Conservation (phyloP, 2,113 vertebrate species). For the Forbesichthys agassizii region DNA sequence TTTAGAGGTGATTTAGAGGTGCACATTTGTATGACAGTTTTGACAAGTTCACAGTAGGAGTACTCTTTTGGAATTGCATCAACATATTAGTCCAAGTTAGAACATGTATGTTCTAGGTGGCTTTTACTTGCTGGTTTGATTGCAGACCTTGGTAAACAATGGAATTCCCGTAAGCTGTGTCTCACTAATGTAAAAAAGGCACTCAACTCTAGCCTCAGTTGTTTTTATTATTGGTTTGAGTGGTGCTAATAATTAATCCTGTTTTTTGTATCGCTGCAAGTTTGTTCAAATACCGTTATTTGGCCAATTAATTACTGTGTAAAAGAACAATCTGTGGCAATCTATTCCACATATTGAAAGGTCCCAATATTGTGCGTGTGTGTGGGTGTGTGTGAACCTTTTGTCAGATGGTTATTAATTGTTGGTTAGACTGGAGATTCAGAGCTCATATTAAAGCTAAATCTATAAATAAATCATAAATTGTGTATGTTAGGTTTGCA, state of each 20-base stretch:
- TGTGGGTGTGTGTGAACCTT: conserved; percentile 32
- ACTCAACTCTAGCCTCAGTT: conserved; percentile 23
- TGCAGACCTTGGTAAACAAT: too few relatives aligned
- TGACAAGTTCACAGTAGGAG: too few relatives aligned
- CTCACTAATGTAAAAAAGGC: neutral
- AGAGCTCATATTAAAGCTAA: neutral
- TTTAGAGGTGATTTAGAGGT: too few relatives aligned
- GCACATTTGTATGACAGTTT: too few relatives aligned
- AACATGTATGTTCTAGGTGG: too few relatives aligned
- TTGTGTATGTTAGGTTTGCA: too few relatives aligned
- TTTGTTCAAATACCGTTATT: conserved; percentile 29
- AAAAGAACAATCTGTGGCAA: conserved; percentile 16
- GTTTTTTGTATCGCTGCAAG: conserved; percentile 33
- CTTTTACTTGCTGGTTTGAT: neutral
- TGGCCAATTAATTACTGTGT: conserved; percentile 1
- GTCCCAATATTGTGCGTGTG: neutral
- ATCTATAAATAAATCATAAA: too few relatives aligned
- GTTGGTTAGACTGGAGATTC: conserved; percentile 15
- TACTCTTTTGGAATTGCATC: too few relatives aligned
- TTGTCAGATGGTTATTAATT: conserved; percentile 49
- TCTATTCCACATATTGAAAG: neutral
- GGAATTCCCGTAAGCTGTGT: too few relatives aligned
- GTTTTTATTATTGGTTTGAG: conserved; percentile 32
- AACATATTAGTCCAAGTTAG: too few relatives aligned
- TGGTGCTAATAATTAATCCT: conserved; percentile 49